Evolutionary conservation across 1,140 invertebrate genomes (phyloP), one percentile per base, ranked within the genome.

Genomic region (Rhagoletis zephyria): DNA sequence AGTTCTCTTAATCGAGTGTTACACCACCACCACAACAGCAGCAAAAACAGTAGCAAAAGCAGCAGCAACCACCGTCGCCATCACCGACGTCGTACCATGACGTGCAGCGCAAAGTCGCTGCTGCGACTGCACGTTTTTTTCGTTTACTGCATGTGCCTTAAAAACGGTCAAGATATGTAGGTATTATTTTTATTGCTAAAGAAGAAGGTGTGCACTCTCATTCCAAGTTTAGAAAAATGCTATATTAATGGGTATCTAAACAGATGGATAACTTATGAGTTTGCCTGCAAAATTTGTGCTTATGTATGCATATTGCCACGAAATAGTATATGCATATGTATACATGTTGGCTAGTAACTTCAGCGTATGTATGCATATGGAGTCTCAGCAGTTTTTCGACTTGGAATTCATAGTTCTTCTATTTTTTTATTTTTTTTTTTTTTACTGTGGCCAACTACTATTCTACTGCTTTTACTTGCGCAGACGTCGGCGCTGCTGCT

Each of bases 71-170:
- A 56, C 74, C 16, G 74, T 74, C 67, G 67, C 42, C 67, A 45
- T 74, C 74, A 48, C 56, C 74, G 74, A 81, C 74, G 74, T 81
- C 74, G 74, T 81, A 51, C 74, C 74, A 59, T 81, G 74, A 81
- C 74, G 45, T 81, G 16, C 70, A 74, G 70, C 74, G 48, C 48
- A 19, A 48, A 3, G 48, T 56, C 48, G 74, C 16, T 81, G 74
- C 74, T 59, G 7, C 1, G 7, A 81, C 7, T 56, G 48, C 48
- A 56, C 19, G 67, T 42, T 12, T 59, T 81, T 81, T 56, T 81
- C n/a, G 61, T 14, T 30, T 30, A 48, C 48, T 19, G 45, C n/a
- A 56, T 81, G n/a, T 56, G 48, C 30, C 14, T 30, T 19, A 12
- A 81, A 56, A 48, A 48, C 19, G 74, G 48, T 45, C 30, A 30